phyloP scores from a whole-genome alignment of 2,888 invertebrate genomes.

The Tigriopus californicus region DNA sequence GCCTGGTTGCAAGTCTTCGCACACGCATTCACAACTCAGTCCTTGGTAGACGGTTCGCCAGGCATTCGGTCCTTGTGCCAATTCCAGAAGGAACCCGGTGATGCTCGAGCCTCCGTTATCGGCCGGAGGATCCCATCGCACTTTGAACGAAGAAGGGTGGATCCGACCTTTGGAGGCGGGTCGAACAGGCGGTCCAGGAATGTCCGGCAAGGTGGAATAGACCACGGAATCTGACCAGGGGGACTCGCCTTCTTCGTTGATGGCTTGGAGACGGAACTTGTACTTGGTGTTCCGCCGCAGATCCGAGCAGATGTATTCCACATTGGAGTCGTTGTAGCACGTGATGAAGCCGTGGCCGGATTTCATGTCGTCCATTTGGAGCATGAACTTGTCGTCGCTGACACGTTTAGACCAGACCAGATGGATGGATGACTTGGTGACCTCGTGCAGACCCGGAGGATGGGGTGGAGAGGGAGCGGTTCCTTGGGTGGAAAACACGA shows the following conservation, averaged over 20 bases:
- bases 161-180: constrained; percentile 61
- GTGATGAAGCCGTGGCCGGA: constrained; percentile 57
- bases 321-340: constrained; percentile 57
- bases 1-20: constrained; percentile 40
- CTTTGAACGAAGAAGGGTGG: constrained; percentile 55
- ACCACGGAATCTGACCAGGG: constrained; percentile 60
- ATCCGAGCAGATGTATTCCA: constrained; percentile 43
- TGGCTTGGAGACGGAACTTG: constrained; percentile 48
- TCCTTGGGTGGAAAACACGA: constrained; percentile 45
- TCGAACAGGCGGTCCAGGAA: constrained; percentile 54
- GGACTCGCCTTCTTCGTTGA: constrained; percentile 63
- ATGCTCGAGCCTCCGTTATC: constrained; percentile 56
- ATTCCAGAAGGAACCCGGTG: constrained; percentile 45
- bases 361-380: constrained; percentile 54
- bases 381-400: constrained; percentile 56
- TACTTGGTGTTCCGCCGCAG: constrained; percentile 57
- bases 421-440: constrained; percentile 42
- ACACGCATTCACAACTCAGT: constrained; percentile 51
- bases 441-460: constrained; percentile 48
- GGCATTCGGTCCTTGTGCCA: constrained; percentile 44
- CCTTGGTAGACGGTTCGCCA: constrained; percentile 56
- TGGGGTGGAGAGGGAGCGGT: constrained; percentile 57
- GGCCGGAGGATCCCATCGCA: constrained; percentile 60
- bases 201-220: constrained; percentile 57
- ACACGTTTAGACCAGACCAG: constrained; percentile 54